Conservation (phyloP, 2,888 invertebrate genomes). For the Xanthia togata region DNA sequence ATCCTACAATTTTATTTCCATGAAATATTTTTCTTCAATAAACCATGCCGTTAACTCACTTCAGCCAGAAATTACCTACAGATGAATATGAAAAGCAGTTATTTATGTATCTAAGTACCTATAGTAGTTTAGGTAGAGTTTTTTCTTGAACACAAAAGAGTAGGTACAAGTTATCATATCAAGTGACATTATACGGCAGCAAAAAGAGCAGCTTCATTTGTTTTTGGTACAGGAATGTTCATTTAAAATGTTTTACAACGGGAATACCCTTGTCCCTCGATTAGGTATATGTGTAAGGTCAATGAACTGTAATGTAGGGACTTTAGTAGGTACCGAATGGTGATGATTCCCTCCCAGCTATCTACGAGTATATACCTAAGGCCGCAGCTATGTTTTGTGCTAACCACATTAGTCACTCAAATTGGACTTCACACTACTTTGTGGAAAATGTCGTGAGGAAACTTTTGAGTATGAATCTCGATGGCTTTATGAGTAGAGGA, state of each 20-base stretch:
- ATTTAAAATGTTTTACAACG: too few species aligned
- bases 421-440: neutral
- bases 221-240: too few species aligned
- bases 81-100: neutral
- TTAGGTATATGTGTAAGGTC: conserved; percentile 1
- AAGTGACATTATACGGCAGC: neutral
- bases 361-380: neutral
- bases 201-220: neutral
- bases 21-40: neutral
- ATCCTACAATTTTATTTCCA: neutral
- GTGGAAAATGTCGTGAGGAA: neutral
- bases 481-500: too few species aligned
- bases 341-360: neutral
- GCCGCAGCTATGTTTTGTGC: conserved; percentile 2
- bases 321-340: neutral
- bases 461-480: too few species aligned
- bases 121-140: neutral
- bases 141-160: neutral
- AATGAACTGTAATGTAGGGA: neutral
- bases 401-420: conserved; percentile 19
- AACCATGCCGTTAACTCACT: neutral
- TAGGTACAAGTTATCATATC: neutral
- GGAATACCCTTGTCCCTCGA: conserved; percentile 12
- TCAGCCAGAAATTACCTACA: too few species aligned
- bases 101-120: neutral